A percentile compares a stretch with the other conserved stretches of the same genome.
Conservation (phyloP, 2,113 vertebrate genomes). For the Takifugu bimaculatus region DNA sequence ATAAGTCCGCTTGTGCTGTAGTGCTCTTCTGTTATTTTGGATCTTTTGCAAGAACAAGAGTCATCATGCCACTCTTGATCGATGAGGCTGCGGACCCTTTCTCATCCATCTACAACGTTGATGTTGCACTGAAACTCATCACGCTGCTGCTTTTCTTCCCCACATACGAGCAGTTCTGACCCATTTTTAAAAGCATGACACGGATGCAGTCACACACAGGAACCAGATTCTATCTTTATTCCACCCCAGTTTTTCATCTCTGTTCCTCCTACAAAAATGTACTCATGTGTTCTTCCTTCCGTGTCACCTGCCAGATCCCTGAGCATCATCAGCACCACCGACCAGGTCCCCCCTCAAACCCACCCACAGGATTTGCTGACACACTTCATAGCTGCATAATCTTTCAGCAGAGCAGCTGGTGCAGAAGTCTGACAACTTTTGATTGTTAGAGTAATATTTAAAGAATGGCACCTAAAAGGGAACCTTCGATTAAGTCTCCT, state of each 20-base stretch:
- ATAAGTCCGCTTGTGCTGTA: no score
- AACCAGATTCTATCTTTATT: constrained; percentile 23
- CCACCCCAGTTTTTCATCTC: constrained; percentile 29
- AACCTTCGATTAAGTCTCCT: constrained; percentile 71
- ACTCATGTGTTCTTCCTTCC: constrained; percentile 39
- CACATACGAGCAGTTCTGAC: constrained; percentile 40
- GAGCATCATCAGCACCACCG: constrained; percentile 45
- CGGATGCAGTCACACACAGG: constrained; percentile 27
- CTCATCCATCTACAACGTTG: no score
- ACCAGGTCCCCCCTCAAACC: background rate
- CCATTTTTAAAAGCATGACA: constrained; percentile 51
- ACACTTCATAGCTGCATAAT: constrained; percentile 32
- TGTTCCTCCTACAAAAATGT: constrained; percentile 19
- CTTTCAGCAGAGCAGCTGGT: constrained; percentile 8
- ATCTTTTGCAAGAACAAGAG: no score
- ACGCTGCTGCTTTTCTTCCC: no score
- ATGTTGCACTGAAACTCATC: no score
- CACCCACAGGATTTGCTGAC: constrained; percentile 33
- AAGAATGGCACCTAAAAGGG: constrained; percentile 74
- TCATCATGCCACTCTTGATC: no score
- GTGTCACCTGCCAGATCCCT: constrained; percentile 41
- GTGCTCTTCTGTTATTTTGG: no score
- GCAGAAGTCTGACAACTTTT: constrained; percentile 8
- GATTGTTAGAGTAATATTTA: background rate
- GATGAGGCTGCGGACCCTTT: no score